Percentiles rank a stretch among this genome's conserved stretches.
Evolutionary conservation across 2,888 invertebrate genomes (phyloP).

Genomic region (Drosophila differens): DNA sequence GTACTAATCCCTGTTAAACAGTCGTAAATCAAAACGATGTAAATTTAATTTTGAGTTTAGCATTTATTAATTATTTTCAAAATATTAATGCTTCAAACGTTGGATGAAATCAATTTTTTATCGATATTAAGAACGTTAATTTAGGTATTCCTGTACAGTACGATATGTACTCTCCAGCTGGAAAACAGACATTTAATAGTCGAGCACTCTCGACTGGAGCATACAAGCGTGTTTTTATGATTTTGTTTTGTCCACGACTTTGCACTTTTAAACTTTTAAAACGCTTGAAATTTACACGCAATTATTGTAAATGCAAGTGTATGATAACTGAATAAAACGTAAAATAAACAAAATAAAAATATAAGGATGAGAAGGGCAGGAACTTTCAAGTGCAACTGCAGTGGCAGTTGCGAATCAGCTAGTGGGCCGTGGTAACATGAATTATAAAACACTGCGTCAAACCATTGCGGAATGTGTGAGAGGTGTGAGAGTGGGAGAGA

Average conservation of each 20-base stretch:
- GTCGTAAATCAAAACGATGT: background rate
- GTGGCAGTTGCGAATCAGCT: slow-evolving; percentile 27
- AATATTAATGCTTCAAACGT: background rate
- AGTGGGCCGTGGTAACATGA: slow-evolving; percentile 32
- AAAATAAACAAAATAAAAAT: slow-evolving; percentile 6
- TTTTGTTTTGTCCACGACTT: slow-evolving; percentile 17
- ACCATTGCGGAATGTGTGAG: slow-evolving; percentile 31
- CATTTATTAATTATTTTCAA: background rate
- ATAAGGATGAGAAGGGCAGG: slow-evolving; percentile 1
- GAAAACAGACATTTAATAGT: slow-evolving; percentile 1
- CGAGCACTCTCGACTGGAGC: slow-evolving; percentile 19
- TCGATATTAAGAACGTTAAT: background rate
- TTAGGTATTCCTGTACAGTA: background rate
- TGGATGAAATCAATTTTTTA: background rate
- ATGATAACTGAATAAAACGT: slow-evolving; percentile 23
- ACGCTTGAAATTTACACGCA: slow-evolving; percentile 63
- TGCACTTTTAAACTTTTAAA: slow-evolving; percentile 39
- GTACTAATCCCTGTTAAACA: background rate
- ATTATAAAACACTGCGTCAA: slow-evolving; percentile 58
- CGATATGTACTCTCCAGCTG: background rate
- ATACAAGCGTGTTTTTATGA: slow-evolving; percentile 2
- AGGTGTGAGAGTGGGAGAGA: background rate
- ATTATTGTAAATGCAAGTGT: slow-evolving; percentile 61
- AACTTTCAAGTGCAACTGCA: slow-evolving; percentile 34
- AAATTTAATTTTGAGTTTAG: background rate